phyloP scores from a whole-genome alignment of 1,140 invertebrate species.

The Drosophila teissieri region DNA sequence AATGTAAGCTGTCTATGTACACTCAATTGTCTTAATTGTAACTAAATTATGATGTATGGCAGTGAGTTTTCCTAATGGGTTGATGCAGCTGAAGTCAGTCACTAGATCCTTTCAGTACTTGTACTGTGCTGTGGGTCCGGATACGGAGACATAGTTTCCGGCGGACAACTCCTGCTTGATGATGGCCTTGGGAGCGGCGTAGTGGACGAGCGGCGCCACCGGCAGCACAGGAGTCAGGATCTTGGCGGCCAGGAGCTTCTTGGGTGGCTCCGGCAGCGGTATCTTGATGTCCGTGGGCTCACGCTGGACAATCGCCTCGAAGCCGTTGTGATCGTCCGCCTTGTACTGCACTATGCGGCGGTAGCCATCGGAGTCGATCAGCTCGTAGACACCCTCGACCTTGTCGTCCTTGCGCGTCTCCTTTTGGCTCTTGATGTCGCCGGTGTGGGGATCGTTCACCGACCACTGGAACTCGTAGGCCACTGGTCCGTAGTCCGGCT shows the following conservation, averaged over 20 bases:
- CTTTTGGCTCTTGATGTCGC: constrained; percentile 87
- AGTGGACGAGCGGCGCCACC: constrained; percentile 57
- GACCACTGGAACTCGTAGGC: constrained; percentile 86
- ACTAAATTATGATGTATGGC: constrained; percentile 39
- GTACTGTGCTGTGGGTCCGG: constrained; percentile 69
- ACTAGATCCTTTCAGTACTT: constrained; percentile 60
- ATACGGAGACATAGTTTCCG: constrained; percentile 75
- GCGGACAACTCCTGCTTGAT: constrained; percentile 48
- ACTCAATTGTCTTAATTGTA: constrained; percentile 32
- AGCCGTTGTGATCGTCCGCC: constrained; percentile 89
- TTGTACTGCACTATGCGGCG: constrained; percentile 90
- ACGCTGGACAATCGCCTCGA: constrained; percentile 88
- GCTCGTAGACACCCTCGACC: constrained; percentile 87
- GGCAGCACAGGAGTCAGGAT: constrained; percentile 62
- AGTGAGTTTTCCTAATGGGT: constrained; percentile 27
- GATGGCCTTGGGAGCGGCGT: constrained; percentile 58
- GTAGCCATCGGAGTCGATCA: constrained; percentile 89
- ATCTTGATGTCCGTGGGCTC: constrained; percentile 85
- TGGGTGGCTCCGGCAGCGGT: constrained; percentile 81
- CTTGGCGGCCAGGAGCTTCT: constrained; percentile 75
- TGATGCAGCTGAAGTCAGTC: not conserved
- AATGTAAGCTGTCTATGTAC: constrained; percentile 23
- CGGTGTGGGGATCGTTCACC: constrained; percentile 86
- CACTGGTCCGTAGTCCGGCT: constrained; percentile 72
- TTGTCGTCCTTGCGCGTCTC: constrained; percentile 87